Evolutionary conservation across 2,888 invertebrate genomes (phyloP), one percentile per base, ranked within the genome.

Genomic region (Norana najaformis): DNA sequence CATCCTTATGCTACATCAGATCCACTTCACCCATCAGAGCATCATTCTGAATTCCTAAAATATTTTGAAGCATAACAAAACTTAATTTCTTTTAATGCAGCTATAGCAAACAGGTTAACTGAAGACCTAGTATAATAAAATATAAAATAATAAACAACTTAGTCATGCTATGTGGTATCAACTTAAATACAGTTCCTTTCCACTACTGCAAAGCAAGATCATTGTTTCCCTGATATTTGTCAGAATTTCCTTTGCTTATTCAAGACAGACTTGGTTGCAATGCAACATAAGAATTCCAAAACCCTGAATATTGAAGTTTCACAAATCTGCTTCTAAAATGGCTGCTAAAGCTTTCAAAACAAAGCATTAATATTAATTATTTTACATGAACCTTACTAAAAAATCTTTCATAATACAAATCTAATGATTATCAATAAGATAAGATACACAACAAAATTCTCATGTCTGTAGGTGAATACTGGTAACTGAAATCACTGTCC

Each of bases 61-160:
- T n/a, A 69, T 69, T n/a, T n/a, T 69, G 69, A 69, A 69, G n/a
- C 69, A 69, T n/a, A 69, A n/a, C 69, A 69, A 69, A 47, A 47
- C 47, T 5, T 23, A 47, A 23, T 8, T 47, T 23, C 47, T 23
- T 5, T 47, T 69, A 69, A 69, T n/a, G 69, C n/a, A 69, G 30
- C n/a, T n/a, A 8, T 69, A 8, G 69, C 30, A n/a, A n/a, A 69
- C 69, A 69, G 69, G 30, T 69, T n/a, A 69, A 69, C 69, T 69
- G 30, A n/a, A 47, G 23, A 47, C 47, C 20, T 47, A 47, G 18
- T 41, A 30, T n/a, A n/a, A 69, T 30, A 69, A n/a, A n/a, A n/a
- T n/a, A 69, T n/a, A n/a, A n/a, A 69, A 69, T 69, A 30, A n/a
- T 69, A 69, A 23, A 47, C 47, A 47, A 47, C 47, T 23, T 47